Conservation (phyloP, 1,140 invertebrate species). For the Cyclina sinensis region DNA sequence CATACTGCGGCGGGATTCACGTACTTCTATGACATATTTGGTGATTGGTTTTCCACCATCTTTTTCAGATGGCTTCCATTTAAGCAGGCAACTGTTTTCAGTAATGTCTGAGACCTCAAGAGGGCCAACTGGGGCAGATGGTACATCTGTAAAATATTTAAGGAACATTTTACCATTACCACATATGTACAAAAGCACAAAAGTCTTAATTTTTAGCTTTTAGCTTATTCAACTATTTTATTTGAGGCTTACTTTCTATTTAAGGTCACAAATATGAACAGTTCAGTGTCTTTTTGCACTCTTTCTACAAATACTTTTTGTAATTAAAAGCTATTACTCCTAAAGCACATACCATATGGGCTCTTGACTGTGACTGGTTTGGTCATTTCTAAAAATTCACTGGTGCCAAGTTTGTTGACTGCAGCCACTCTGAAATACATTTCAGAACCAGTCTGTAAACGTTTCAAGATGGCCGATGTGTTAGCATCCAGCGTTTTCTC, state of each 20-base stretch:
- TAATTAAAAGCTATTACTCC: no score
- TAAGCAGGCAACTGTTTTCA: slow-evolving; percentile 95
- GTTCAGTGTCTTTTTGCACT: no score
- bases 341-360: slow-evolving; percentile 84
- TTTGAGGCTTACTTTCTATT: no score
- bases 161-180: no score
- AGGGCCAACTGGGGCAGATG: slow-evolving; percentile 84
- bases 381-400: slow-evolving; percentile 81
- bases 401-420: slow-evolving; percentile 80
- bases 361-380: slow-evolving; percentile 81
- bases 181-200: no score
- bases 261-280: no score
- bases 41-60: slow-evolving; percentile 97
- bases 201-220: no score
- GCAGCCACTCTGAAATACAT: slow-evolving; percentile 95
- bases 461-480: slow-evolving; percentile 92
- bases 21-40: slow-evolving; percentile 98
- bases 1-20: slow-evolving; percentile 91
- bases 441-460: slow-evolving; percentile 96
- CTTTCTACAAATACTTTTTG: no score
- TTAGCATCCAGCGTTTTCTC: slow-evolving; percentile 74
- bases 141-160: slow-evolving; percentile 94
- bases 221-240: no score
- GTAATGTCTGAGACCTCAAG: slow-evolving; percentile 95
- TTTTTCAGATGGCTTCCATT: slow-evolving; percentile 95